phyloP scores from a whole-genome alignment of 1,140 invertebrate species.

The Megalopta genalis region DNA sequence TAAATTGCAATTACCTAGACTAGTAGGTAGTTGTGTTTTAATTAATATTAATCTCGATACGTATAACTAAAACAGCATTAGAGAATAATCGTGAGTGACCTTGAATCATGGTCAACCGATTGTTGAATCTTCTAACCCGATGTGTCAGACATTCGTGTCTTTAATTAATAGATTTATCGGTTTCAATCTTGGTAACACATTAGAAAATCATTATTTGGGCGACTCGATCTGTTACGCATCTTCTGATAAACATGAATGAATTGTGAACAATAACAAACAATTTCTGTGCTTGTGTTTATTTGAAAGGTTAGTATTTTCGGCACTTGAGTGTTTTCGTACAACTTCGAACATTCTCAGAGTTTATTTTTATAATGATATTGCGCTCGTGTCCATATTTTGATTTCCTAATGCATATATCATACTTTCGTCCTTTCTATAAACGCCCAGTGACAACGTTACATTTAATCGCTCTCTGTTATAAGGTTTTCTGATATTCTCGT shows the following conservation, averaged over 20 bases:
- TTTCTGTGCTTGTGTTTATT: constrained; percentile 1
- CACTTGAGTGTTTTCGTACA: constrained; percentile 25
- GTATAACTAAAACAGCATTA: constrained; percentile 12
- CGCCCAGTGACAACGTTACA: background rate
- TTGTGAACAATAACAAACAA: constrained; percentile 26
- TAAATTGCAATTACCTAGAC: background rate
- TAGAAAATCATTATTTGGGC: background rate
- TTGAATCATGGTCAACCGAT: constrained; percentile 56
- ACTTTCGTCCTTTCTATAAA: background rate
- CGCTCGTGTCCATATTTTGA: constrained; percentile 6
- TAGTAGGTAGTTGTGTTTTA: background rate
- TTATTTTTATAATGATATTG: constrained; percentile 40
- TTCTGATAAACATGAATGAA: background rate
- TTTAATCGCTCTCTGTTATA: background rate
- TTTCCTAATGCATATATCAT: constrained; percentile 13
- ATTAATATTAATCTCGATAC: background rate
- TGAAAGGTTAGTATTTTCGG: constrained; percentile 35
- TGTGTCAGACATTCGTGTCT: constrained; percentile 56
- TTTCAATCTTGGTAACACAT: constrained; percentile 5
- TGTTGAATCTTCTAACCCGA: constrained; percentile 61
- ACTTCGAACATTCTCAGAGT: constrained; percentile 10
- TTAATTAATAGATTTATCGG: constrained; percentile 18
- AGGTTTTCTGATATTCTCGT: background rate
- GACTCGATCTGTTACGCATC: background rate
- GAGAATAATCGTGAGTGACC: constrained; percentile 43